Percentiles rank a stretch among this genome's conserved stretches.
phyloP scores from a whole-genome alignment of 2,888 invertebrate species.

The Lithodes maja region DNA sequence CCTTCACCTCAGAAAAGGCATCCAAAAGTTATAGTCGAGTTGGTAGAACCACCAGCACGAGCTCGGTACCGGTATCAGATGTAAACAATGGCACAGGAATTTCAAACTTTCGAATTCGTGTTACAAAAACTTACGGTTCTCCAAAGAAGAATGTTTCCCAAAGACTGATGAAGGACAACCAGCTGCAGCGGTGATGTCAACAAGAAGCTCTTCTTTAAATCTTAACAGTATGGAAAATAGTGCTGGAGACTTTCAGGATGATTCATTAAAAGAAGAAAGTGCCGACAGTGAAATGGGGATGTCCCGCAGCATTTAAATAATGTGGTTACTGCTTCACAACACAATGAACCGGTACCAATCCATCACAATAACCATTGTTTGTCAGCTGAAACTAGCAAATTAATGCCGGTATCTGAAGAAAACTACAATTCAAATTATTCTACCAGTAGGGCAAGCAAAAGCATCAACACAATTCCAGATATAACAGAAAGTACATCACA shows the following conservation, averaged over 20 bases:
- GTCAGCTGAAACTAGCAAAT: background rate
- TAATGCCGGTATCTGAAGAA: background rate
- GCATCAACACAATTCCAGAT: background rate
- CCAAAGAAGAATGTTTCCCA: constrained; percentile 21
- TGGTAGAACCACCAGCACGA: background rate
- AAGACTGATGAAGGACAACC: constrained; percentile 14
- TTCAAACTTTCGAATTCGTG: constrained; percentile 29
- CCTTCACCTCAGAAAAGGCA: background rate
- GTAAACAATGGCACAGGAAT: background rate
- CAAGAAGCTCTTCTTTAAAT: background rate
- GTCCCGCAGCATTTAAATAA: background rate
- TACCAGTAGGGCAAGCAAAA: background rate
- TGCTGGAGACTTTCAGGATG: background rate
- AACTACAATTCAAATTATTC: background rate
- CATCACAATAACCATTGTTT: background rate
- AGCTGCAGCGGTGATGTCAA: background rate
- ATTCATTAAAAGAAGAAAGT: background rate
- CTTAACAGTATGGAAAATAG: background rate
- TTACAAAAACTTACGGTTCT: constrained; percentile 48
- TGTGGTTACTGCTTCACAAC: background rate
- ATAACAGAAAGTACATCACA: background rate
- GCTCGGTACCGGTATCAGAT: background rate
- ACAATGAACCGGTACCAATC: background rate
- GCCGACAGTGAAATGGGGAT: background rate
- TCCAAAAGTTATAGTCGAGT: background rate